These are phyloP conservation scores for Lacanobia oleracea DNA, from an alignment of 2,888 invertebrate genomes.

Conservation along the genomic window DNA sequence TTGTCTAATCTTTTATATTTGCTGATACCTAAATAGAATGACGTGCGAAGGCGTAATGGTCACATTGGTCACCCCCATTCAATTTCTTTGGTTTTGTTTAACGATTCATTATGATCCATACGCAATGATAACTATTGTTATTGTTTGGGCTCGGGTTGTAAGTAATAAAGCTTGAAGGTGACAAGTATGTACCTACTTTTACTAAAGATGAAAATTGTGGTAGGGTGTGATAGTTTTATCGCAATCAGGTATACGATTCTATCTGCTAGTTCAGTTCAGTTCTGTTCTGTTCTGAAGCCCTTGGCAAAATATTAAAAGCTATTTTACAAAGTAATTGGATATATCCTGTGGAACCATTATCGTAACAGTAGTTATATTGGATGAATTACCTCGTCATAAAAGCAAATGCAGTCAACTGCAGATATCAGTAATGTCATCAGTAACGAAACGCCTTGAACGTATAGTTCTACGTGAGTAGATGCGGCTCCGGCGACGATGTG, in stretches of 20 bases:
- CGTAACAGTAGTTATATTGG: background rate
- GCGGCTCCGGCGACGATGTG: conserved; percentile 69
- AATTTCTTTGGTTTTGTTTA: conserved; percentile 25
- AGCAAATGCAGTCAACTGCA: conserved; percentile 83
- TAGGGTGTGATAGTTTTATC: background rate
- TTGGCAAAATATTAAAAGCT: background rate
- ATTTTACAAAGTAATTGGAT: conserved; percentile 11
- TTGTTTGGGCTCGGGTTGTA: conserved; percentile 9
- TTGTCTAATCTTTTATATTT: conserved; percentile 37
- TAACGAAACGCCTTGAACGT: conserved; percentile 77
- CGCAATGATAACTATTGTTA: conserved; percentile 1
- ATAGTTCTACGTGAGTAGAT: conserved; percentile 75
- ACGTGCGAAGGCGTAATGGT: conserved; percentile 11
- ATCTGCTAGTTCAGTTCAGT: conserved; percentile 6
- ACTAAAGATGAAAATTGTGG: too few relatives aligned
- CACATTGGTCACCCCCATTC: conserved; percentile 25
- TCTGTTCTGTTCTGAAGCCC: conserved; percentile 17
- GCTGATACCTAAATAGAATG: conserved; percentile 26
- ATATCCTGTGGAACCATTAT: conserved; percentile 23
- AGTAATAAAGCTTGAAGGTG: background rate
- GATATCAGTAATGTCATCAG: conserved; percentile 78
- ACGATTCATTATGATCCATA: conserved; percentile 26
- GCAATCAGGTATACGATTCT: background rate
- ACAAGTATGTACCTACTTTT: too few relatives aligned
- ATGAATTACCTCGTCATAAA: conserved; percentile 84